These are phyloP conservation scores for Neotoxoptera formosana DNA, from an alignment of 1,140 invertebrate species.

Conservation along the genomic window DNA sequence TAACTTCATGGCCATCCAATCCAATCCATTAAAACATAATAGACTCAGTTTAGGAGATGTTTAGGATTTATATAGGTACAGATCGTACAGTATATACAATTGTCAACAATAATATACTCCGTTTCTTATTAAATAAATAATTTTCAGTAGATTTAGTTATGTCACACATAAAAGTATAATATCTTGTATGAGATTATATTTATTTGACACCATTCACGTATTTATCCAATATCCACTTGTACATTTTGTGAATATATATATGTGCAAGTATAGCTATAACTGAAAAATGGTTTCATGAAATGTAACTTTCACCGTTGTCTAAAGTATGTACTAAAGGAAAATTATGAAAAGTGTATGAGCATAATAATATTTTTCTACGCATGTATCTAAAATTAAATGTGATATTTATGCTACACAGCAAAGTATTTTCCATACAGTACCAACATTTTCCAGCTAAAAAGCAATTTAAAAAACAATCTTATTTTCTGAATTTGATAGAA, in stretches of 20 bases:
- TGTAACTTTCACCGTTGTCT: neutral
- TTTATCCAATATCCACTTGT: neutral
- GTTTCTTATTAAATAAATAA: neutral
- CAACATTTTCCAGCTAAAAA: neutral
- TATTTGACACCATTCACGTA: neutral
- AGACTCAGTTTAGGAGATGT: too few species aligned
- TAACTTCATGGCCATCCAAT: too few species aligned
- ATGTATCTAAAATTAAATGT: neutral
- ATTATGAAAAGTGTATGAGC: neutral
- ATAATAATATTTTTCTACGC: neutral
- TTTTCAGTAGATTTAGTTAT: neutral
- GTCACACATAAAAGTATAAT: neutral
- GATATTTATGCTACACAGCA: neutral
- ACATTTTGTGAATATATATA: neutral
- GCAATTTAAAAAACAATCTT: neutral
- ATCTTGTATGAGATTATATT: neutral
- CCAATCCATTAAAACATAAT: too few species aligned
- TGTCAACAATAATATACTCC: neutral
- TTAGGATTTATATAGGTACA: neutral
- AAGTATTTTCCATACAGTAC: neutral
- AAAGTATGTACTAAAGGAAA: neutral
- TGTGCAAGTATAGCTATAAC: neutral
- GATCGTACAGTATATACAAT: neutral
- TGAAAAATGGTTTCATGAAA: neutral
- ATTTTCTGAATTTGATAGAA: neutral